These are phyloP conservation scores for Yponomeuta sedellus DNA, from an alignment of 2,888 invertebrate genomes.

Conservation along the genomic window DNA sequence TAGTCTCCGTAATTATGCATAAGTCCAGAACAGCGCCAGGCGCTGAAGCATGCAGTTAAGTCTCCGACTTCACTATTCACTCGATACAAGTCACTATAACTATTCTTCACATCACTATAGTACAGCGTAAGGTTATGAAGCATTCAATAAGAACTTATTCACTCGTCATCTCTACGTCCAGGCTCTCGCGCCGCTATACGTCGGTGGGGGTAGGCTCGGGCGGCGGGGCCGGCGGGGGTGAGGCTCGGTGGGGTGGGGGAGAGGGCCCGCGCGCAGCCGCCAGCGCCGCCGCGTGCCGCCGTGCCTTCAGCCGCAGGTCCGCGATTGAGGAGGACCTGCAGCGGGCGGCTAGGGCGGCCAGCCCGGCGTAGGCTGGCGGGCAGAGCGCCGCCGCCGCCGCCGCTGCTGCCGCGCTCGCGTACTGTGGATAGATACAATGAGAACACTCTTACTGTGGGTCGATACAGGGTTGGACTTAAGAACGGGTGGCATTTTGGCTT, in stretches of 20 bases:
- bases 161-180: background rate
- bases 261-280: slow-evolving; percentile 74
- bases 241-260: slow-evolving; percentile 28
- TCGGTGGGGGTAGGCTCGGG: slow-evolving; percentile 44
- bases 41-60: too few relatives aligned
- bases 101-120: too few relatives aligned
- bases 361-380: slow-evolving; percentile 79
- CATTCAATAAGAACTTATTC: background rate
- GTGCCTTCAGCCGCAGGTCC: slow-evolving; percentile 93
- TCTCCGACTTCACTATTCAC: too few relatives aligned
- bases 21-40: too few relatives aligned
- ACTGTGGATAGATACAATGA: slow-evolving; percentile 33
- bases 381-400: slow-evolving; percentile 76
- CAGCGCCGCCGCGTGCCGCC: slow-evolving; percentile 93
- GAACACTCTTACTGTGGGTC: too few relatives aligned
- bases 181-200: slow-evolving; percentile 39
- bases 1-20: too few relatives aligned
- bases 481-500: too few relatives aligned
- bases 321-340: slow-evolving; percentile 95
- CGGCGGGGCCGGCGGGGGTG: slow-evolving; percentile 26
- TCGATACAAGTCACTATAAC: too few relatives aligned
- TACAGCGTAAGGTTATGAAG: too few relatives aligned
- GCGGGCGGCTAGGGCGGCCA: slow-evolving; percentile 88
- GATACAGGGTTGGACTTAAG: too few relatives aligned
- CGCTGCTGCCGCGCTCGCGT: slow-evolving; percentile 64